Evolutionary conservation across 2,113 vertebrate genomes (phyloP).

Genomic region (Campylomormyrus numenius): DNA sequence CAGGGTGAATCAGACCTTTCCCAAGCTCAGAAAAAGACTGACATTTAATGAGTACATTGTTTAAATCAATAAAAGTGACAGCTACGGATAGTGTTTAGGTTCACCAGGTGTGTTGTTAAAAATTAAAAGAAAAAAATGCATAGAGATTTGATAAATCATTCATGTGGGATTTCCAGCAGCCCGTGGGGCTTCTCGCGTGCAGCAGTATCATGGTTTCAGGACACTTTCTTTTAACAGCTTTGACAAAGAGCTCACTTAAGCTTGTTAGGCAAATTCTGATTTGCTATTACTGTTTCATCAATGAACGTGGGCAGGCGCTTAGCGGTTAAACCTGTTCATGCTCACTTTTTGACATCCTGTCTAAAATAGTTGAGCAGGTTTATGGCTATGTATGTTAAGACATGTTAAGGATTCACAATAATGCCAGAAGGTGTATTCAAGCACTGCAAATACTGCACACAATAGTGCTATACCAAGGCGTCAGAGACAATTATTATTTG

Average conservation of each 20-base stretch:
- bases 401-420: neutral
- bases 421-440: neutral
- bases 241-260: neutral
- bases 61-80: neutral
- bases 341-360: neutral
- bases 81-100: neutral
- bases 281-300: neutral
- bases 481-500: neutral
- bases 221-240: constrained; percentile 1
- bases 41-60: neutral
- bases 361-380: neutral
- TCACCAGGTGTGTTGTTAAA: neutral
- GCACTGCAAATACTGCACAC: neutral
- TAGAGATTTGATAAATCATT: neutral
- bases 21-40: neutral
- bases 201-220: neutral
- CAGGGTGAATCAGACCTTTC: neutral
- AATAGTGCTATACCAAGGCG: neutral
- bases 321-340: neutral
- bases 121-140: neutral
- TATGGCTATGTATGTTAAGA: constrained; percentile 7
- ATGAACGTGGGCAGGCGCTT: neutral
- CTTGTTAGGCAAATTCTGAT: constrained; percentile 6
- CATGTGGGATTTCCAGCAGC: neutral
- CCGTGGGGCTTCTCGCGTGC: neutral